A percentile compares a stretch with the other conserved stretches of the same genome.
Conservation (phyloP, 1,140 invertebrate species). For the Melanaphis sacchari region DNA sequence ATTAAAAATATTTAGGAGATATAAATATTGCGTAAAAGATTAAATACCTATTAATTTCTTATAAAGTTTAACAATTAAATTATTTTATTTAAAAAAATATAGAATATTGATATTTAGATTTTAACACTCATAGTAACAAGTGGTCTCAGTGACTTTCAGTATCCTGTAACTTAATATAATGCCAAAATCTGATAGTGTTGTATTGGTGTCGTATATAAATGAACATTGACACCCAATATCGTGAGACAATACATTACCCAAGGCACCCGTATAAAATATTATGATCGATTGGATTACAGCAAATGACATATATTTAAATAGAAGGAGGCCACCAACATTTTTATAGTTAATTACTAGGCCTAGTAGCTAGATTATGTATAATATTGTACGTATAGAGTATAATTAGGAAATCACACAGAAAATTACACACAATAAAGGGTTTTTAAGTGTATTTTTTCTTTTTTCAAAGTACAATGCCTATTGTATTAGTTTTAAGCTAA, state of each 20-base stretch:
- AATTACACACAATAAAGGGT: neutral
- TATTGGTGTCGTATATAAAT: neutral
- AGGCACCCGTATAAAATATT: constrained; percentile 47
- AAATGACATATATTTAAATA: neutral
- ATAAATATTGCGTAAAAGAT: neutral
- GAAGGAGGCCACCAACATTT: neutral
- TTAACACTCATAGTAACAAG: neutral
- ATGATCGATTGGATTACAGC: constrained; percentile 51
- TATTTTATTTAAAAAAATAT: neutral
- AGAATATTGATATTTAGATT: neutral
- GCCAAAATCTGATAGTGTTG: constrained; percentile 22
- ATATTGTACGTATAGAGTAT: neutral
- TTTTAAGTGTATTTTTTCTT: neutral
- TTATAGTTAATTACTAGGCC: neutral
- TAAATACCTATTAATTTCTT: neutral
- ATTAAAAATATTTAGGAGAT: neutral
- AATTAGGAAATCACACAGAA: neutral
- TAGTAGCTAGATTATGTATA: neutral
- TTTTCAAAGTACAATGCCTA: neutral
- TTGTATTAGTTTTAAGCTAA: neutral
- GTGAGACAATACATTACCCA: constrained; percentile 39
- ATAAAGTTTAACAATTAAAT: neutral
- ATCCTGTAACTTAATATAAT: constrained; percentile 40
- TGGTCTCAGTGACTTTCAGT: neutral
- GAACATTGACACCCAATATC: constrained; percentile 44